A percentile compares a stretch with the other conserved stretches of the same genome.
phyloP scores from a whole-genome alignment of 2,888 invertebrate genomes.

The Pseudolycoriella hygida region DNA sequence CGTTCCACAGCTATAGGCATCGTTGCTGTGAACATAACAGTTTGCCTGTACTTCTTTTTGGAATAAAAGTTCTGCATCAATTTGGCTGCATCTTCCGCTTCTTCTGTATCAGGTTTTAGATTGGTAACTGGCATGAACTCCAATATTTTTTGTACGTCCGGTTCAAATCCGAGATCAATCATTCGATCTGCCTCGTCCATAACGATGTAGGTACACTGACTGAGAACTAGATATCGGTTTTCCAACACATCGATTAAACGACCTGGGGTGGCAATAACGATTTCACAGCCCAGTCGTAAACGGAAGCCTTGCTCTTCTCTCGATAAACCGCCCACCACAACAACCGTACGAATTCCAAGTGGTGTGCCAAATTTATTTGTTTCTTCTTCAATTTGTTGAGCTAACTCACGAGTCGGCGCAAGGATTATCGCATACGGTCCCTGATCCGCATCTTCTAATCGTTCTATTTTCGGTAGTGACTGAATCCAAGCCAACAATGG shows the following conservation, averaged over 20 bases:
- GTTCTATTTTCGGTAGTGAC: constrained; percentile 86
- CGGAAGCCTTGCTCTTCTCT: constrained; percentile 98
- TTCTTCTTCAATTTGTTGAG: constrained; percentile 98
- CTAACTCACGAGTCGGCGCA: constrained; percentile 98
- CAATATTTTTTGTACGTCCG: constrained; percentile 92
- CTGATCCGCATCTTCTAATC: constrained; percentile 77
- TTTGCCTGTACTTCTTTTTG: constrained; percentile 95
- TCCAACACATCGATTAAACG: constrained; percentile 97
- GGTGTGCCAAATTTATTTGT: constrained; percentile 93
- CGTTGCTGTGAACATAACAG: constrained; percentile 99
- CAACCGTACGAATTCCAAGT: constrained; percentile 82
- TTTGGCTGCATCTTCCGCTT: constrained; percentile 86
- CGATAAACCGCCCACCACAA: constrained; percentile 94
- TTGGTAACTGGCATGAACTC: constrained; percentile 97
- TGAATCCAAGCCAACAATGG: constrained; percentile 96
- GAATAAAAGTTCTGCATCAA: constrained; percentile 86
- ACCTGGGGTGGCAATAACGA: constrained; percentile 98
- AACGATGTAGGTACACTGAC: constrained; percentile 96
- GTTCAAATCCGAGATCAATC: constrained; percentile 99
- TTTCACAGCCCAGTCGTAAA: constrained; percentile 92
- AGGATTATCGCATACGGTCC: constrained; percentile 98
- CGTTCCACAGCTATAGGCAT: constrained; percentile 98
- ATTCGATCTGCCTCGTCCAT: constrained; percentile 95
- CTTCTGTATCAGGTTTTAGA: constrained; percentile 93
- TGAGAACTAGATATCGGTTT: constrained; percentile 90